Evolutionary conservation across 2,888 invertebrate genomes (phyloP).

Genomic region (Onchidella celtica): DNA sequence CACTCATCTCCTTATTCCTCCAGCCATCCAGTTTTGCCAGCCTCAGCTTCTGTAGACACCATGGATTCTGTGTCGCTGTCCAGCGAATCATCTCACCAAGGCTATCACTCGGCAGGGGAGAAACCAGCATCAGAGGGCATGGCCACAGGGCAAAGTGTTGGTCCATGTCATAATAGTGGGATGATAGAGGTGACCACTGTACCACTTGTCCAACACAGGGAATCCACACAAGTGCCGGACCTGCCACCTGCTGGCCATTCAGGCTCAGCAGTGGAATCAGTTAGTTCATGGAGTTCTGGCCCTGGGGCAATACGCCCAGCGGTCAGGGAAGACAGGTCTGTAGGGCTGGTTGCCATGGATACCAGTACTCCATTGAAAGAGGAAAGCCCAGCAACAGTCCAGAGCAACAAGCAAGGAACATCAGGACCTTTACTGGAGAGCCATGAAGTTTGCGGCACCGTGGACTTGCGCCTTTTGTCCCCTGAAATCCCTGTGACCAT

Average conservation of each 20-base stretch:
- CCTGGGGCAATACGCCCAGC: not conserved
- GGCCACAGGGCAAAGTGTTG: not conserved
- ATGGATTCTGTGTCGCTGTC: not conserved
- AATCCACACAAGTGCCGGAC: not conserved
- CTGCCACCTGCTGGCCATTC: not conserved
- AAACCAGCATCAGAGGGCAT: not conserved
- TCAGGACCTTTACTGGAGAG: not conserved
- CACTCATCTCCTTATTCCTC: slow-evolving; percentile 16
- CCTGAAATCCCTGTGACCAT: not conserved
- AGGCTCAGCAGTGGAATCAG: not conserved
- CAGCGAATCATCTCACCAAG: not conserved
- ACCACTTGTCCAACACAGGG: not conserved
- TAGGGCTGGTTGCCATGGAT: not conserved
- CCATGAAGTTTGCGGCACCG: not conserved
- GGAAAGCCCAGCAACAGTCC: not conserved
- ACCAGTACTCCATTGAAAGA: not conserved
- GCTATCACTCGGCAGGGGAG: not conserved
- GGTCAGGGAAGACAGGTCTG: not conserved
- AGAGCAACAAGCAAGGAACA: not conserved
- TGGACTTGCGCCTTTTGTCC: not conserved
- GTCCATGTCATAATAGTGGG: not conserved
- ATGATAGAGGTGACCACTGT: not conserved
- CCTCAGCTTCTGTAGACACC: not conserved
- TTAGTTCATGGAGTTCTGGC: not conserved
- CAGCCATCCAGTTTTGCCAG: not conserved